A percentile compares a stretch with the other conserved stretches of the same genome.
Evolutionary conservation across 2,888 invertebrate genomes (phyloP).

Genomic region (Apamea monoglypha): DNA sequence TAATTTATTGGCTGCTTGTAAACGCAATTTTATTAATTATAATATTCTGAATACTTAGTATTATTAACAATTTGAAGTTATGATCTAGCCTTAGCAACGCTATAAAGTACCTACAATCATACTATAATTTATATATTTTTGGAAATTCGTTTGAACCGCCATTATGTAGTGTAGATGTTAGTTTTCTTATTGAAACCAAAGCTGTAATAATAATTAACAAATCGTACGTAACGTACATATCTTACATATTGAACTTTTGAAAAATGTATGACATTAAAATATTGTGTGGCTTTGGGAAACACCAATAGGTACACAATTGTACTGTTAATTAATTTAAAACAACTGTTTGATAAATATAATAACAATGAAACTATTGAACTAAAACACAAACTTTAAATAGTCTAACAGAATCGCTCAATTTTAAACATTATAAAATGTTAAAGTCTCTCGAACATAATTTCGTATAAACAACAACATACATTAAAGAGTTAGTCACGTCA

Average conservation of each 20-base stretch:
- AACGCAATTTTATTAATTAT: background rate
- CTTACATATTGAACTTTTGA: background rate
- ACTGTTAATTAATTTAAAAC: background rate
- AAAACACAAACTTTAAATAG: background rate
- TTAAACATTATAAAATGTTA: background rate
- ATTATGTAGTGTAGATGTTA: slow-evolving; percentile 44
- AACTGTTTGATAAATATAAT: background rate
- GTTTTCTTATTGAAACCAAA: slow-evolving; percentile 61
- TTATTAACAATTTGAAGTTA: background rate
- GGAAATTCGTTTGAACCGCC: background rate
- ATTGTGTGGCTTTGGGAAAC: background rate
- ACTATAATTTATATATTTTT: background rate
- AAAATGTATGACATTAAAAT: background rate
- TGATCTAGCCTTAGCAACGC: background rate
- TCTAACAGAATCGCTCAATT: background rate
- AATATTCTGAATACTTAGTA: background rate
- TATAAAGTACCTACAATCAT: background rate
- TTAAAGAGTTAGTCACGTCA: background rate
- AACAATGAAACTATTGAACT: background rate
- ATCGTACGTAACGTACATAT: background rate
- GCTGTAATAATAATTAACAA: slow-evolving; percentile 33
- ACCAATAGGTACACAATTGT: background rate
- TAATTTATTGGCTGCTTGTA: background rate
- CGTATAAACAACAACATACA: background rate
- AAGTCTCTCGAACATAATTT: background rate